phyloP scores from a whole-genome alignment of 1,140 invertebrate genomes.

The Apis mellifera region Amel_HAv3.1 CM009943.2:6659501-6660000 shows the following conservation, averaged over 20 bases:
- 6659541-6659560: background rate
- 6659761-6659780: conserved; percentile 36
- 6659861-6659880: background rate
- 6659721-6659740: conserved; percentile 44
- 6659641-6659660: background rate
- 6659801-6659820: conserved; percentile 13
- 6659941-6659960: background rate
- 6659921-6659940: background rate
- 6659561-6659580: background rate
- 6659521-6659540: background rate
- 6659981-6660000: too few species aligned
- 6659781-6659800: conserved; percentile 38
- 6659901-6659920: background rate
- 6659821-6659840: background rate
- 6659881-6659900: background rate
- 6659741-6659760: conserved; percentile 15
- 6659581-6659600: background rate
- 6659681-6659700: conserved; percentile 34
- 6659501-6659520: too few species aligned
- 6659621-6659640: conserved; percentile 9
- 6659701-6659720: conserved; percentile 31
- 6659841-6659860: too few species aligned
- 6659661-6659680: conserved; percentile 43
- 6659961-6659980: background rate
- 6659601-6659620: background rate